Evolutionary conservation across 2,888 invertebrate species (phyloP).

Genomic region (Brachylomia viminalis): DNA sequence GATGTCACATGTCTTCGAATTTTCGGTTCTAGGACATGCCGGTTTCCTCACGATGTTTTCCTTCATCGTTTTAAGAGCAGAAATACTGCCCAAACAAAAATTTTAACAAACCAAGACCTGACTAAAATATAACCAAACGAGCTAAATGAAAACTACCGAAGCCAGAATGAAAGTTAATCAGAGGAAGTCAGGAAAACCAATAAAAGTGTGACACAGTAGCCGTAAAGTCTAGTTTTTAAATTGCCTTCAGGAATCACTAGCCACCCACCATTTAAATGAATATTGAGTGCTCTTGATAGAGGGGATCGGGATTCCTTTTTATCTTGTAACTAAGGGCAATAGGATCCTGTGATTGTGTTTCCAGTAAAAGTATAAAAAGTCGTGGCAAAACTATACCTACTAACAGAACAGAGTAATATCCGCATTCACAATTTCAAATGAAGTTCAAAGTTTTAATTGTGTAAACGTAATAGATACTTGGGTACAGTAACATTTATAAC

Average conservation of each 20-base stretch:
- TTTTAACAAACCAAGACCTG: too few species aligned
- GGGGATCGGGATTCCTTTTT: slow-evolving; percentile 37
- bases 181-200: slow-evolving; percentile 38
- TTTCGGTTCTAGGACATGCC: too few species aligned
- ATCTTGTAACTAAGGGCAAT: slow-evolving; percentile 12
- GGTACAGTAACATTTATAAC: not conserved
- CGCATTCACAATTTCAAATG: not conserved
- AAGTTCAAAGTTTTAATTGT: not conserved
- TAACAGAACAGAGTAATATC: not conserved
- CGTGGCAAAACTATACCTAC: not conserved
- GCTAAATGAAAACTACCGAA: slow-evolving; percentile 21
- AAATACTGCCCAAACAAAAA: too few species aligned
- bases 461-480: not conserved
- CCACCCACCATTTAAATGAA: slow-evolving; percentile 46
- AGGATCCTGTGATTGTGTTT: slow-evolving; percentile 19
- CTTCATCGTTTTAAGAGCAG: too few species aligned
- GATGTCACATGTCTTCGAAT: too few species aligned
- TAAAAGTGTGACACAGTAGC: slow-evolving; percentile 49
- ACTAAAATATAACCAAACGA: too few species aligned
- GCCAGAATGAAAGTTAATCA: slow-evolving; percentile 41
- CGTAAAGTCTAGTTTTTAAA: slow-evolving; percentile 52
- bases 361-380: not conserved
- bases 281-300: slow-evolving; percentile 47
- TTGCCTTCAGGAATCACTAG: slow-evolving; percentile 47
- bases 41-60: too few species aligned